Evolutionary conservation across 2,888 invertebrate genomes (phyloP), one percentile per base, ranked within the genome.

Genomic region (Tenodera sinensis): DNA sequence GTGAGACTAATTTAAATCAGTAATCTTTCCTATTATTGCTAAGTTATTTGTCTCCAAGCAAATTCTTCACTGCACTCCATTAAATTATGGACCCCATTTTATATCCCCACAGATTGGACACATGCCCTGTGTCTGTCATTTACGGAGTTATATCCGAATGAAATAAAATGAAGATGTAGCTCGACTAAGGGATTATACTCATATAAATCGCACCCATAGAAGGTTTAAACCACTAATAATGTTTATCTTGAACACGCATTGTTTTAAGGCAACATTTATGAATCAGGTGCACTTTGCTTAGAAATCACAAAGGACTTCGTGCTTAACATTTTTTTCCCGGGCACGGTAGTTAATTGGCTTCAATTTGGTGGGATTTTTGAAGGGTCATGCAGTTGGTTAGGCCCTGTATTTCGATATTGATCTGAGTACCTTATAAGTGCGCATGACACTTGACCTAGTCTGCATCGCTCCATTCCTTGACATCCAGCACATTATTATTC

Each of bases 361-460:
- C 42, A 71, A 71, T 71, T 20, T 71, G 54, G 54, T 71, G 4
- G 54, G 54, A 20, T 20, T 71, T 54, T 71, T 71, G 54, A 71
- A 71, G 81, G 28, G 7, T 30, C 25, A 34, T 34, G 25, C 30
- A 84, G 4, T 34, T 20, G 34, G 42, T 30, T 25, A 47, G 83
- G 87, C 83, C 71, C 83, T 9, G 87, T 87, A 82, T 87, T 87
- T 83, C 42, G 82, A 82, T 87, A 87, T 87, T 83, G 87, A 87
- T 87, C 82, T 71, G 27, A 15, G 83, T 42, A 87, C 30, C 42
- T 83, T 87, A 4, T 28, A n/a, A n/a, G n/a, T 30, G 87, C 83
- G 88, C 84, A 47, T 83, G 54, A 89, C 89, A 90, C 89, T 71
- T 83, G 90, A 83, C 81, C 83, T 83, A 86, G 84, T 87, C 82